phyloP scores from a whole-genome alignment of 2,113 vertebrate species.

The Chloebia gouldiae region DNA sequence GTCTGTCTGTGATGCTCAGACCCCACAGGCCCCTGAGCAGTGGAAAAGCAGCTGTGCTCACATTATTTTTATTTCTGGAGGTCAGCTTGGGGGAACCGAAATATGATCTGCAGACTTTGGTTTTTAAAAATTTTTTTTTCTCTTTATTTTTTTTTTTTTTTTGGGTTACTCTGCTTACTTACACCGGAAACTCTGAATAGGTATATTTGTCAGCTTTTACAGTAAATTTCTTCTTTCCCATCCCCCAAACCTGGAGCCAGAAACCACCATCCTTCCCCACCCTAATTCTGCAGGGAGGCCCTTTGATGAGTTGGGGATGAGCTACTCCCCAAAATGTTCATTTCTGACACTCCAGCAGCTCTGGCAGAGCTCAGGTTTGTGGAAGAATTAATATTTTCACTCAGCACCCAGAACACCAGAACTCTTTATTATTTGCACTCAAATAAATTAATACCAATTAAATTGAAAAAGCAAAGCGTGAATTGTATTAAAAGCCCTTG shows the following conservation, averaged over 20 bases:
- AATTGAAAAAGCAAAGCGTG: neutral
- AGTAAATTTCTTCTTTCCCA: constrained; percentile 49
- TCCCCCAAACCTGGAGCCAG: constrained; percentile 34
- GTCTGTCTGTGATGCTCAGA: neutral
- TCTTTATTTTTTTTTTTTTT: neutral
- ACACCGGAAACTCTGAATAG: constrained; percentile 65
- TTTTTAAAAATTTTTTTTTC: neutral
- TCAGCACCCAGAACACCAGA: neutral
- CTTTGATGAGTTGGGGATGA: neutral
- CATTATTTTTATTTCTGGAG: constrained; percentile 73
- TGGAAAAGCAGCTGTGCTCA: constrained; percentile 56
- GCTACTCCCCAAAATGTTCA: neutral
- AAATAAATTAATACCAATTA: neutral
- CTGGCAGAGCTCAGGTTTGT: neutral
- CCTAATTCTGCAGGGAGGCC: neutral
- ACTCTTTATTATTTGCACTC: neutral
- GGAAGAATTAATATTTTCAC: neutral
- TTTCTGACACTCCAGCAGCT: neutral
- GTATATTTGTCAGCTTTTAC: constrained; percentile 68
- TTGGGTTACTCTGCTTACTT: constrained; percentile 52
- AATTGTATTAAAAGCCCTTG: neutral
- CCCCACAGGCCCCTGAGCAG: neutral
- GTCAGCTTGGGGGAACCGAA: constrained; percentile 70
- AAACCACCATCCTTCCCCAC: constrained; percentile 49
- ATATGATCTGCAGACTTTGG: constrained; percentile 65